Evolutionary conservation across 2,797 vertebrate species (phyloP), one percentile per base, ranked within the genome.

Genomic region (Hephaestus fuliginosus): DNA sequence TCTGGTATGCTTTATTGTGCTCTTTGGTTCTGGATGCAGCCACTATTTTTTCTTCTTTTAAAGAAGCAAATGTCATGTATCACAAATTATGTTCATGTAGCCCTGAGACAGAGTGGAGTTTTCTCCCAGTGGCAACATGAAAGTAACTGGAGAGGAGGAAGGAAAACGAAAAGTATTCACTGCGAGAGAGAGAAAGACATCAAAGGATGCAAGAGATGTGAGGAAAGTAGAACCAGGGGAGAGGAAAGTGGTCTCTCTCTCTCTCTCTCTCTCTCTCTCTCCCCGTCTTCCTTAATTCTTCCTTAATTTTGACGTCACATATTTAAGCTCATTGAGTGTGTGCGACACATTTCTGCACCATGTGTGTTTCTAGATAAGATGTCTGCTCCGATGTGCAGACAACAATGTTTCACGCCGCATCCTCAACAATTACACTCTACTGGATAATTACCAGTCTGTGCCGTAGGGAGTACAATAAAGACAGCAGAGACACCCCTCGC

Each of bases 371-470:
- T 64, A 9, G 65, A 70, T 67, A 73, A 88, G 85, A 81, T 52
- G 74, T 85, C 81, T 79, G 88, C 76, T 81, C 68, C 58, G 78
- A 84, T 86, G 86, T 91, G 85, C 87, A 93, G 90, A 92, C 90
- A 87, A 67, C 83, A 72, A 49, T 48, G 49, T 82, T 87, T 84
- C 85, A 68, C 7, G 55, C 68, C 46, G 79, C 84, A 91, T 94
- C 92, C 89, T 91, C 76, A 69, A 82, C 90, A 92, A 91, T 91
- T 86, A 92, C 85, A 72, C 74, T 80, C 76, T 41, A 30, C 78
- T 81, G 85, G 78, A 82, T 93, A 92, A 93, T 92, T 89, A 86
- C 41, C 80, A 78, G 88, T 81, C 87, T 87, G 78, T 91, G 49
- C 92, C 65, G 28, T 58, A 74, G 90, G 91, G 74, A 87, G 74